A percentile compares a stretch with the other conserved stretches of the same genome.
These are phyloP conservation scores for Sanderia malayensis DNA, from an alignment of 30 jellyfish, hydroid and myxozoan genomes.

Conservation along the genomic window DNA sequence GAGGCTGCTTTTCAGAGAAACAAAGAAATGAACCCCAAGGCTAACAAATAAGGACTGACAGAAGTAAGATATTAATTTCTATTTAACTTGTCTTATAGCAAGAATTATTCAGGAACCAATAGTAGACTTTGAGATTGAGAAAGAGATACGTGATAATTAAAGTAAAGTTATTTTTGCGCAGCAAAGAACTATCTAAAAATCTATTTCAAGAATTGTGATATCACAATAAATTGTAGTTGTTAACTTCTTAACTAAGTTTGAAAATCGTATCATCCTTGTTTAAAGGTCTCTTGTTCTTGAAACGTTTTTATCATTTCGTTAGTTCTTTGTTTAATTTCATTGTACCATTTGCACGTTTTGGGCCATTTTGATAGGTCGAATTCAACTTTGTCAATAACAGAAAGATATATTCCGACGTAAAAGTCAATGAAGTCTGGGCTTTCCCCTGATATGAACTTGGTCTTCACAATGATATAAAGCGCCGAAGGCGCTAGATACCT, in stretches of 20 bases:
- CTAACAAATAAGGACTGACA: background rate
- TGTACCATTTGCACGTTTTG: slow-evolving; percentile 23
- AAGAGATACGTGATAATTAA: no score
- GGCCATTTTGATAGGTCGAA: slow-evolving; percentile 62
- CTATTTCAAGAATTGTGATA: no score
- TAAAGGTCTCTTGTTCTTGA: slow-evolving; percentile 28
- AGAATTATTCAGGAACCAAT: no score
- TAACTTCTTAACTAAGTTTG: no score
- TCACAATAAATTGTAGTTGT: no score
- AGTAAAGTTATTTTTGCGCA: no score
- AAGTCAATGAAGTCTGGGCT: slow-evolving; percentile 31
- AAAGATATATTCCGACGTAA: slow-evolving; percentile 36
- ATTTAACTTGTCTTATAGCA: background rate
- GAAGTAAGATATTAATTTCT: background rate
- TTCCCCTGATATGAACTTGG: slow-evolving; percentile 22
- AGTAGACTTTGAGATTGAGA: no score
- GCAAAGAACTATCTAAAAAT: no score
- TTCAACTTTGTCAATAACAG: slow-evolving; percentile 48
- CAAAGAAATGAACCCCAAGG: slow-evolving; percentile 70
- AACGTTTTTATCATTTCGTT: slow-evolving; percentile 9
- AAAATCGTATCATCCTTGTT: slow-evolving; percentile 4
- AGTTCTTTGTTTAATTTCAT: slow-evolving; percentile 13
- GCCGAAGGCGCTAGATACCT: no score
- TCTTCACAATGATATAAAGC: no score
- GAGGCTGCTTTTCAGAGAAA: slow-evolving; percentile 80